These are phyloP conservation scores for Porites rus DNA, from an alignment of 92 coral and sea anemone genomes.

Conservation along the genomic window DNA sequence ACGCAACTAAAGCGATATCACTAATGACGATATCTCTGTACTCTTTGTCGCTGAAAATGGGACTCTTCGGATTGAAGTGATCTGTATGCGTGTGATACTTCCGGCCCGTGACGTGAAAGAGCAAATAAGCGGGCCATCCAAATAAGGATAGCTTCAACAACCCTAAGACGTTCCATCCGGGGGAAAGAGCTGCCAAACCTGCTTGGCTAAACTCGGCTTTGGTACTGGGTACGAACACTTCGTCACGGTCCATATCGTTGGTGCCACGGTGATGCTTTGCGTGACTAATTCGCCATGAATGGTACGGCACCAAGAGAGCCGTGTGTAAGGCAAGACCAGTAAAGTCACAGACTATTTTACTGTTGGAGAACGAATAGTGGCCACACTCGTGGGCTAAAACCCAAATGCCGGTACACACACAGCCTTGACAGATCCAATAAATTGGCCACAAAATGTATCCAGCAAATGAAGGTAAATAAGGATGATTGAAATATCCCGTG, in stretches of 20 bases:
- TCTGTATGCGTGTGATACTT: constrained; percentile 69
- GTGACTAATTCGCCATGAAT: constrained; percentile 79
- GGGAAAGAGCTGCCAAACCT: constrained; percentile 10
- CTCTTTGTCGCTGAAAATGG: constrained; percentile 64
- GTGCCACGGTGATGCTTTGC: constrained; percentile 75
- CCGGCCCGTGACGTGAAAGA: constrained; percentile 60
- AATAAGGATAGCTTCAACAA: constrained; percentile 37
- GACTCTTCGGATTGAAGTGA: constrained; percentile 73
- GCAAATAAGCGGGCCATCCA: constrained; percentile 64
- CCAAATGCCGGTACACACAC: constrained; percentile 68
- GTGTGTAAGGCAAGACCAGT: constrained; percentile 67
- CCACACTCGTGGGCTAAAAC: constrained; percentile 78
- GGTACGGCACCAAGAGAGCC: constrained; percentile 63
- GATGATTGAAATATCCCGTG: constrained; percentile 47
- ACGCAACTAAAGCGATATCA: constrained; percentile 62
- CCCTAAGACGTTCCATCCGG: constrained; percentile 1
- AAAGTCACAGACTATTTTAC: constrained; percentile 52
- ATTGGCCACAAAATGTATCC: constrained; percentile 59
- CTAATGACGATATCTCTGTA: constrained; percentile 58
- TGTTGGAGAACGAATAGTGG: constrained; percentile 70
- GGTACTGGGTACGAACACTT: constrained; percentile 67
- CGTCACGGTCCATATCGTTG: constrained; percentile 68
- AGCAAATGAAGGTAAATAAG: constrained; percentile 28
- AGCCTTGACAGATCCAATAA: constrained; percentile 68
- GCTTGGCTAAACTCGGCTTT: constrained; percentile 32